Conservation (phyloP, 2,797 vertebrate genomes). For the Aselliscus stoliczkanus region DNA sequence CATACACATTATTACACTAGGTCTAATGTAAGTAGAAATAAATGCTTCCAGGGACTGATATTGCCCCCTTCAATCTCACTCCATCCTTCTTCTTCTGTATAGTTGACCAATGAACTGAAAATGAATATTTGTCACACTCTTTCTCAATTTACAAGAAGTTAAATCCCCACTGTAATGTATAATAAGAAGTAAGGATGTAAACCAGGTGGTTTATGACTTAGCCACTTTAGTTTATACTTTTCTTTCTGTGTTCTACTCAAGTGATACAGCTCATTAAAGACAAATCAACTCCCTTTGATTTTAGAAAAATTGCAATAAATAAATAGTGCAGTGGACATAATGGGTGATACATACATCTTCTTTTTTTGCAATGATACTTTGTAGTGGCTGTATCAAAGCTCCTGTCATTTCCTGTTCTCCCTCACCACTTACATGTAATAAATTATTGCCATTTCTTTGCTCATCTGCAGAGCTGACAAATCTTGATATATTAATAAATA, state of each 20-base stretch:
- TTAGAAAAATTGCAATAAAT: not conserved
- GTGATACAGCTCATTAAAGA: not conserved
- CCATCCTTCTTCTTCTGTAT: not conserved
- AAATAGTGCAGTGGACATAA: not conserved
- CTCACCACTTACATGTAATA: slow-evolving; percentile 34
- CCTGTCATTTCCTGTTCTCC: slow-evolving; percentile 41
- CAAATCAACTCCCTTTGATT: not conserved
- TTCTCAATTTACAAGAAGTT: not conserved
- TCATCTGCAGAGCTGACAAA: slow-evolving; percentile 53
- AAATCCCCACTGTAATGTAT: not conserved
- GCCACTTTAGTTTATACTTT: not conserved
- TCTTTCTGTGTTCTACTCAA: not conserved
- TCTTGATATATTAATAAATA: not conserved
- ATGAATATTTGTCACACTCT: not conserved
- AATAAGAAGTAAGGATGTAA: not conserved
- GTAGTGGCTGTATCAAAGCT: slow-evolving; percentile 28
- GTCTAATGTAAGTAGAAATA: not conserved
- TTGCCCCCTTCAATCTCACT: not conserved
- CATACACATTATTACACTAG: not conserved
- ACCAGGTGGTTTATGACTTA: not conserved
- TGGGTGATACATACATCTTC: not conserved
- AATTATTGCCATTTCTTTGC: slow-evolving; percentile 31
- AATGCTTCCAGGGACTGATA: not conserved
- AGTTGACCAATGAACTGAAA: not conserved
- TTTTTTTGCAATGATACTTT: not conserved